These are phyloP conservation scores for Atethmia centrago DNA, from an alignment of 2,888 invertebrate species.

Conservation along the genomic window DNA sequence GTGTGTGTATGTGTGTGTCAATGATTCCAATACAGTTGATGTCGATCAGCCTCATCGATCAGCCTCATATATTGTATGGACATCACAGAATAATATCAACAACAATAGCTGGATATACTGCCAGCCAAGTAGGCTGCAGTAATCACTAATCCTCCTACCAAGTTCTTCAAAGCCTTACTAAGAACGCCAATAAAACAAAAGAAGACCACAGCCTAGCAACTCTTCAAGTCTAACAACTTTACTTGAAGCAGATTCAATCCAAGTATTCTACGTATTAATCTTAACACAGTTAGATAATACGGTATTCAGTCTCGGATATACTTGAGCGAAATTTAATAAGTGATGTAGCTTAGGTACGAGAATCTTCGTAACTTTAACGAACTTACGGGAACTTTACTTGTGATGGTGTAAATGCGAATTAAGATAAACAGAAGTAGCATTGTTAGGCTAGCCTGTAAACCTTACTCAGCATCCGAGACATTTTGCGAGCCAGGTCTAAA, in stretches of 20 bases:
- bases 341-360: constrained; percentile 52
- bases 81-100: not conserved
- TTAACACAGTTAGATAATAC: constrained; percentile 34
- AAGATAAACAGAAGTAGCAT: constrained; percentile 30
- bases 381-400: constrained; percentile 50
- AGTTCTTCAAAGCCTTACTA: constrained; percentile 10
- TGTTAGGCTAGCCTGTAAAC: not conserved
- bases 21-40: not conserved
- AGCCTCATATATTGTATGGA: too few relatives aligned
- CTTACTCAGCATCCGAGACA: not conserved
- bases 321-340: constrained; percentile 66
- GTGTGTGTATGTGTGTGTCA: too few relatives aligned
- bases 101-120: not conserved
- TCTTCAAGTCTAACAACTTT: constrained; percentile 28
- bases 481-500: not conserved
- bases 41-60: not conserved
- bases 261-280: constrained; percentile 41
- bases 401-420: not conserved
- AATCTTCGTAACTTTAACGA: constrained; percentile 61
- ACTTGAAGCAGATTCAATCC: constrained; percentile 34
- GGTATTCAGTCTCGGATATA: constrained; percentile 33
- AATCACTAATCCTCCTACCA: constrained; percentile 4
- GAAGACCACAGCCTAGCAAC: constrained; percentile 14
- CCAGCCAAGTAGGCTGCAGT: not conserved
- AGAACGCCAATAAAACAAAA: constrained; percentile 38